Evolutionary conservation across 2,113 vertebrate species (phyloP).

Genomic region (Rana temporaria): DNA sequence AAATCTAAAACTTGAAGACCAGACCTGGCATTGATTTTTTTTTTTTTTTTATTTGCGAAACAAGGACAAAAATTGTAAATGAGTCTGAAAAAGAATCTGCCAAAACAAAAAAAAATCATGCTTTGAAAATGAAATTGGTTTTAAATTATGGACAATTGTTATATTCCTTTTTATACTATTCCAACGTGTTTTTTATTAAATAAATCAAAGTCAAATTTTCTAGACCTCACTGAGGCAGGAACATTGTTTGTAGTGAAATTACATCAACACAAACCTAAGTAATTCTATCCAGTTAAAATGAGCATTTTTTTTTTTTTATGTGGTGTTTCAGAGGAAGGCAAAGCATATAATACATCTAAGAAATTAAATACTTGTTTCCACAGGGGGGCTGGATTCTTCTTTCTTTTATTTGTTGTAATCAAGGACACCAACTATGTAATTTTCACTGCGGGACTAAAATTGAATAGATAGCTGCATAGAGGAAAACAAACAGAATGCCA

Average conservation of each 20-base stretch:
- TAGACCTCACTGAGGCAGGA: background rate
- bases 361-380: conserved; percentile 54
- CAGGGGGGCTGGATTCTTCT: conserved; percentile 33
- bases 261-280: conserved; percentile 7
- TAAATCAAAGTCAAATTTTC: background rate
- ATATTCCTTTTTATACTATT: background rate
- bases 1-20: too few relatives aligned
- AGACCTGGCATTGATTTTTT: too few relatives aligned
- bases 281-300: conserved; percentile 20
- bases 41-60: too few relatives aligned
- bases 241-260: background rate
- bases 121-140: background rate
- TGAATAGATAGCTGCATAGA: conserved; percentile 47
- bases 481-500: conserved; percentile 46
- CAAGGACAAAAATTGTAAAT: too few relatives aligned
- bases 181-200: background rate
- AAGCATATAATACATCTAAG: conserved; percentile 20
- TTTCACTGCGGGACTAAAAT: conserved; percentile 50
- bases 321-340: conserved; percentile 23
- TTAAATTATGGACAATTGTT: background rate
- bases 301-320: conserved; percentile 25
- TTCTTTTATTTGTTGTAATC: conserved; percentile 54
- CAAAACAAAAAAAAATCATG: too few relatives aligned
- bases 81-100: too few relatives aligned
- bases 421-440: conserved; percentile 52